phyloP scores from a whole-genome alignment of 1,140 invertebrate species.

The Drosophila eugracilis region DNA sequence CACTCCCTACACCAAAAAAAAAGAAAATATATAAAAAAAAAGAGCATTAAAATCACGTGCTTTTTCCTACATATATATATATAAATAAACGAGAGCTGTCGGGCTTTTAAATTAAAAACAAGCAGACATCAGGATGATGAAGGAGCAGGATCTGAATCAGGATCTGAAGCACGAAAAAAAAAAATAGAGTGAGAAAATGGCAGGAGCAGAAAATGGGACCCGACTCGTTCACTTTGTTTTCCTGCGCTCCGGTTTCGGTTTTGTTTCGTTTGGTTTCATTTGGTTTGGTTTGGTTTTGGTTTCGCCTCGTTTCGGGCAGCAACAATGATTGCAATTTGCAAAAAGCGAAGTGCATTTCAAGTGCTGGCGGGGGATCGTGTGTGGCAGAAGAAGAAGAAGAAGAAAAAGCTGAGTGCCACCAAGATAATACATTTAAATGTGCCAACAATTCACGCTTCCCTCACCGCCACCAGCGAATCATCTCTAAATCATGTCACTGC shows the following conservation, averaged over 20 bases:
- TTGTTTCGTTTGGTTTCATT: slow-evolving; percentile 21
- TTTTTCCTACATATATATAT: slow-evolving; percentile 8
- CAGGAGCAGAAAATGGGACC: slow-evolving; percentile 31
- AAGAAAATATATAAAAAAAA: slow-evolving; percentile 12
- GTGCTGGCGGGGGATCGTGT: slow-evolving; percentile 40
- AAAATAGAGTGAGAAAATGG: too few species aligned
- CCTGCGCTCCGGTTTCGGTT: slow-evolving; percentile 38
- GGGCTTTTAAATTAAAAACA: slow-evolving; percentile 79
- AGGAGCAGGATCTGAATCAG: slow-evolving; percentile 30
- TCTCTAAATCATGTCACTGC: slow-evolving; percentile 24
- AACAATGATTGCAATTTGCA: slow-evolving; percentile 78
- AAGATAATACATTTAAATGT: slow-evolving; percentile 70
- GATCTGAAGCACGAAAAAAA: background rate
- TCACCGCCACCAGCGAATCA: slow-evolving; percentile 22
- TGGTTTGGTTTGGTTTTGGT: slow-evolving; percentile 19
- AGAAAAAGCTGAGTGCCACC: slow-evolving; percentile 10
- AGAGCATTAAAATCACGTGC: slow-evolving; percentile 75
- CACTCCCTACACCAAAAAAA: slow-evolving; percentile 10
- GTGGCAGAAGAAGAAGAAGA: too few species aligned
- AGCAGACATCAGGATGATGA: slow-evolving; percentile 52
- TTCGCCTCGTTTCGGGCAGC: slow-evolving; percentile 32
- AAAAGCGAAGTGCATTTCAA: slow-evolving; percentile 73
- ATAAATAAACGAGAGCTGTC: slow-evolving; percentile 75
- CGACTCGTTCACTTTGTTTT: slow-evolving; percentile 43
- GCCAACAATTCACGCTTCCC: slow-evolving; percentile 55